Evolutionary conservation across 2,888 invertebrate species (phyloP).

Genomic region (Dryococelus australis): DNA sequence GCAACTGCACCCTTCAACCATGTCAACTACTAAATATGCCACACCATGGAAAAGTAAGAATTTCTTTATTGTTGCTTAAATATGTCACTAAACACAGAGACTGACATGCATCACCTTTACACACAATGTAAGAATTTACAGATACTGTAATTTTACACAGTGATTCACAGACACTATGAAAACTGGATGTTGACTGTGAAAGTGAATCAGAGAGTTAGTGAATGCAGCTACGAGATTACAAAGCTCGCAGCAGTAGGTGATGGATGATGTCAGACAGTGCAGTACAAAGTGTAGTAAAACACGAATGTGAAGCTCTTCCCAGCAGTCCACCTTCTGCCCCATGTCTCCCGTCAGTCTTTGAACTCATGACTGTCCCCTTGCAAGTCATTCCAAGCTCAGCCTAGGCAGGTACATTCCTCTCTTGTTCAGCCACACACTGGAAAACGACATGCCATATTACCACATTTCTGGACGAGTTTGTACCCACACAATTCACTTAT

Average conservation of each 20-base stretch:
- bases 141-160: slow-evolving; percentile 16
- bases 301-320: not conserved
- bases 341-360: not conserved
- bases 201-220: not conserved
- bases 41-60: not conserved
- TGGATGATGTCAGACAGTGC: not conserved
- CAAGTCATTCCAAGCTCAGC: slow-evolving; percentile 43
- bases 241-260: not conserved
- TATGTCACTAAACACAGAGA: not conserved
- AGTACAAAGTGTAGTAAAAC: not conserved
- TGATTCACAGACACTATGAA: not conserved
- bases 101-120: not conserved
- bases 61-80: not conserved
- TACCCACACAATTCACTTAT: no score
- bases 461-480: no score
- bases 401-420: slow-evolving; percentile 42
- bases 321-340: not conserved
- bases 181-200: not conserved
- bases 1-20: no score
- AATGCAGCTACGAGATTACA: not conserved
- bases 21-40: not conserved
- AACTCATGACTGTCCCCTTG: not conserved
- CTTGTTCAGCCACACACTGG: slow-evolving; percentile 75
- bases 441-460: slow-evolving; percentile 50
- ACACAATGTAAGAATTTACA: not conserved